phyloP scores from a whole-genome alignment of 1,140 invertebrate species.

The Polypedilum vanderplanki region DNA sequence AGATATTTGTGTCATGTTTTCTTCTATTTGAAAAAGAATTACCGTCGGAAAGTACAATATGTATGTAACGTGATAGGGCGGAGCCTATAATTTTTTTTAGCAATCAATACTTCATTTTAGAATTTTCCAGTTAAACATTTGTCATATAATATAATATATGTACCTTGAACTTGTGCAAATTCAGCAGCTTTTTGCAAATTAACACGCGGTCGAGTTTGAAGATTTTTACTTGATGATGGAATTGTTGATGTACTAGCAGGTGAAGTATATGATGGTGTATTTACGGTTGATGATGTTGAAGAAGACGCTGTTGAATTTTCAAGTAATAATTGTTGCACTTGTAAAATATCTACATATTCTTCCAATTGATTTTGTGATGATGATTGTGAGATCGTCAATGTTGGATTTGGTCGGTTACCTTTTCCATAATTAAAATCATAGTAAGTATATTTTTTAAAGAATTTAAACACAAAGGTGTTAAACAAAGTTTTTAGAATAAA shows the following conservation, averaged over 20 bases:
- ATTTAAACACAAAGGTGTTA: too few relatives aligned
- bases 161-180: constrained; percentile 41
- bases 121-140: neutral
- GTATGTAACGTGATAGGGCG: neutral
- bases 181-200: constrained; percentile 43
- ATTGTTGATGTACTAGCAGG: constrained; percentile 9
- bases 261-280: constrained; percentile 31
- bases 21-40: neutral
- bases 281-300: constrained; percentile 32
- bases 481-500: too few relatives aligned
- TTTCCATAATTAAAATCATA: neutral
- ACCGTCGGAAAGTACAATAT: neutral
- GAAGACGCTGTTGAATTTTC: constrained; percentile 40
- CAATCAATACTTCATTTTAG: neutral
- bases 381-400: constrained; percentile 28
- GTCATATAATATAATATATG: neutral
- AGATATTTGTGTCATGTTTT: too few relatives aligned
- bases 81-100: neutral
- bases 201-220: constrained; percentile 35
- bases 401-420: constrained; percentile 22
- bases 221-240: constrained; percentile 22
- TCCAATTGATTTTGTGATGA: constrained; percentile 35
- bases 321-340: constrained; percentile 48
- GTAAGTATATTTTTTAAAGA: too few relatives aligned
- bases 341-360: constrained; percentile 50